These are phyloP conservation scores for Sinotaia quadrata DNA, from an alignment of 2,888 invertebrate genomes.

Conservation along the genomic window DNA sequence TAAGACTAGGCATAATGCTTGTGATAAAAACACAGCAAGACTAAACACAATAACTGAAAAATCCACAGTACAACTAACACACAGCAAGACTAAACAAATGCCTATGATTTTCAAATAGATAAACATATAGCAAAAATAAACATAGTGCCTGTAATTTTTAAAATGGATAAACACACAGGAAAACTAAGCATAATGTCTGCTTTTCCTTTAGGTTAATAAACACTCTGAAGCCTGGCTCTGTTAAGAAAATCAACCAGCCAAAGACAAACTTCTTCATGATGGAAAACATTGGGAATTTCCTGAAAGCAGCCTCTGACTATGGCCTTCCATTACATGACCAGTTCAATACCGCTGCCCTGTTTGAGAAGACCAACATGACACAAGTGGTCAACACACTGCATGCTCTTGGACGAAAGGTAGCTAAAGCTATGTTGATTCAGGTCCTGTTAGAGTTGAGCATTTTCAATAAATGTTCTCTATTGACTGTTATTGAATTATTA, in stretches of 20 bases:
- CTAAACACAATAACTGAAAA: too few species aligned
- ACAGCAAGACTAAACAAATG: too few species aligned
- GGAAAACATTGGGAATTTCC: constrained; percentile 90
- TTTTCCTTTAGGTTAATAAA: constrained; percentile 83
- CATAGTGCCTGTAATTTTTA: too few species aligned
- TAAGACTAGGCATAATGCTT: too few species aligned
- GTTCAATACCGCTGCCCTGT: constrained; percentile 97
- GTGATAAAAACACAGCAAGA: too few species aligned
- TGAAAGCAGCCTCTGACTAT: constrained; percentile 85
- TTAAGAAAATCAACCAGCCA: constrained; percentile 33
- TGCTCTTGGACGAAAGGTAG: constrained; percentile 81
- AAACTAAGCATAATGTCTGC: not conserved
- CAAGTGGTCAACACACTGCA: constrained; percentile 96
- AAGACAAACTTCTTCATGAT: constrained; percentile 86
- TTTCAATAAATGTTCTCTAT: too few species aligned
- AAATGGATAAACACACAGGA: not conserved
- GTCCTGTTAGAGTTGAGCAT: too few species aligned
- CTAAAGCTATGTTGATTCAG: too few species aligned
- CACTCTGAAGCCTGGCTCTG: constrained; percentile 82
- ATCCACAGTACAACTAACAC: too few species aligned
- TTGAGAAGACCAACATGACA: constrained; percentile 96
- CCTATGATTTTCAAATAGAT: too few species aligned
- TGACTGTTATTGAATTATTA: too few species aligned
- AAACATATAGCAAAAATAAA: too few species aligned
- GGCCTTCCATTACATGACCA: constrained; percentile 95